Base-by-base conservation (phyloP, 2,797 vertebrate genomes). In the Anolis apletophallus region DNA sequence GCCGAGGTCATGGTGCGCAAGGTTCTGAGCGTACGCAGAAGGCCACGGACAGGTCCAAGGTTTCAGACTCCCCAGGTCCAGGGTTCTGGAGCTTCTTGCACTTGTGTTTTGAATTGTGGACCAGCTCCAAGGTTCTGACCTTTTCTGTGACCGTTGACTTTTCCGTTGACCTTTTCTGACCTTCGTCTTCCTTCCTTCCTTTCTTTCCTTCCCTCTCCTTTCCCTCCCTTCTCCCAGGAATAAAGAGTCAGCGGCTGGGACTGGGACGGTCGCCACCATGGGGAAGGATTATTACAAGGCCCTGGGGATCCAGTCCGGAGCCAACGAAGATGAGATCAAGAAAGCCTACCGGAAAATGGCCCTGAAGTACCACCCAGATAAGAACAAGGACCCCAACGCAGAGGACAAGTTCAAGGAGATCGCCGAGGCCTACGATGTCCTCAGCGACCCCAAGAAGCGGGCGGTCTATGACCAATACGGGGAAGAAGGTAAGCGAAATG, bases 331-430 rank as follows among this genome's bases (percentile, higher is more conserved):
- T 92, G 98, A 99, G 95, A 98, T 99, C 95, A 99, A 99, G 95
- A 99, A 98, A 94, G 99, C 99, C 50, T 99, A 99, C 88, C 95
- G 98, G 57, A 99, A 97, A 94, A 99, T 99, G 99, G 99, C 99
- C 9, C 96, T 99, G 75, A 98, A 98, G 90, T 99, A 99, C 85
- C 99, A 99, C 92, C 99, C 99, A 0, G 99, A 99, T 94, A 99
- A 99, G 96, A 99, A 99, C 96, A 99, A 98, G 95, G 99, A 99
- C 17, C 96, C 98, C 90, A 98, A 96, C 0, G 98, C 99, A 0
- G 98, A 99, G 94, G 99, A 99, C 92, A 99, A 98, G 94, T 99
- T 99, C 95, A 99, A 99, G 95, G 98, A 99, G 94, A 98, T 99
- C 0, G 98, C 98, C 0, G 98, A 99, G 93, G 98, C 99, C 92